Percentiles rank a stretch among this genome's conserved stretches.
Evolutionary conservation across 2,888 invertebrate genomes (phyloP).

Genomic region (Noctua janthina): DNA sequence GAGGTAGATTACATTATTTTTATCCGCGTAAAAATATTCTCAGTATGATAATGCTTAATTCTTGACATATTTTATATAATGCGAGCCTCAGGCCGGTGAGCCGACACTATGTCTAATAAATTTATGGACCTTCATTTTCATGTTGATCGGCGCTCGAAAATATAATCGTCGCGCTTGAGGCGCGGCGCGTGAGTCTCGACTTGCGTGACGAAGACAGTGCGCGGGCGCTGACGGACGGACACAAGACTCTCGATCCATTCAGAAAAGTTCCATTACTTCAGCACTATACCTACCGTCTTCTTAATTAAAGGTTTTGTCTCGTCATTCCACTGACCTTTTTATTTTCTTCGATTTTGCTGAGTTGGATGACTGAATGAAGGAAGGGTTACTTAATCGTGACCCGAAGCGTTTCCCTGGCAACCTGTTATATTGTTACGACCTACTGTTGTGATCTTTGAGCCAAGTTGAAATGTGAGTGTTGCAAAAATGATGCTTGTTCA

Average conservation of each 20-base stretch:
- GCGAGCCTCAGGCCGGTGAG: constrained; percentile 84
- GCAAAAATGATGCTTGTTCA: constrained; percentile 34
- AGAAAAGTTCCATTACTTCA: constrained; percentile 27
- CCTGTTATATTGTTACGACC: constrained; percentile 50
- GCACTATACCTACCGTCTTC: constrained; percentile 13
- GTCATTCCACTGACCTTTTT: constrained; percentile 50
- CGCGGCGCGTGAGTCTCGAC: constrained; percentile 81
- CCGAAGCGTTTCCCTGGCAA: constrained; percentile 34
- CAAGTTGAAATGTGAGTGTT: constrained; percentile 32
- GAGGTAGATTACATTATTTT: constrained; percentile 72
- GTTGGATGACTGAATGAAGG: constrained; percentile 34
- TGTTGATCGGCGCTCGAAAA: constrained; percentile 90
- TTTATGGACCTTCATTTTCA: constrained; percentile 90
- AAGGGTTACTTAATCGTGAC: constrained; percentile 51
- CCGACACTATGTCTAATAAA: constrained; percentile 91
- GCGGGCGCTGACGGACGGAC: constrained; percentile 56
- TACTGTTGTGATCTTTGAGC: constrained; percentile 53
- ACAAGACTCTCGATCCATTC: constrained; percentile 34
- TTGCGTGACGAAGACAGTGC: constrained; percentile 74
- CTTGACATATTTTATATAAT: constrained; percentile 90
- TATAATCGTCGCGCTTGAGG: constrained; percentile 89
- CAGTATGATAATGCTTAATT: constrained; percentile 89
- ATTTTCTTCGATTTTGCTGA: constrained; percentile 46
- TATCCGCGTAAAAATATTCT: constrained; percentile 82
- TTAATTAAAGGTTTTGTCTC: constrained; percentile 43